Evolutionary conservation across 1,140 invertebrate genomes (phyloP).

Genomic region (Neodiprion pinetum): DNA sequence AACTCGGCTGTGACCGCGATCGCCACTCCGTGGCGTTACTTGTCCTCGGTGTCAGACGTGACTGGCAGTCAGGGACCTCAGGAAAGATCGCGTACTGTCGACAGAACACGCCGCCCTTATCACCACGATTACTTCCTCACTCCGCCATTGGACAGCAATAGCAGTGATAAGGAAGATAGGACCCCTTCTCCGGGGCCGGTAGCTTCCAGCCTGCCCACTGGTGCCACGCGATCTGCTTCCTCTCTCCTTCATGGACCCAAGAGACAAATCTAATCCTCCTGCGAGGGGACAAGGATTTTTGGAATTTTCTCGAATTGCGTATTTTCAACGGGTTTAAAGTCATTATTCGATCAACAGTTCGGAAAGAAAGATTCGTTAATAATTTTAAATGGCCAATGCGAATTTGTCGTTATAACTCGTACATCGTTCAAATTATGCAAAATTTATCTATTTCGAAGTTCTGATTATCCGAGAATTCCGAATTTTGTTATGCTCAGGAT

Average conservation of each 20-base stretch:
- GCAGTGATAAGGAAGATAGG: conserved; percentile 12
- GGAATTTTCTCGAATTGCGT: no score
- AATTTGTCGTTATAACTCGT: no score
- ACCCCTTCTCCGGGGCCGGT: neutral
- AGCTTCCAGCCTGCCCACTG: neutral
- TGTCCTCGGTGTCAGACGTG: conserved; percentile 13
- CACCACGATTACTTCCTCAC: conserved; percentile 11
- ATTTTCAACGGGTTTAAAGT: no score
- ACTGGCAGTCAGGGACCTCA: neutral
- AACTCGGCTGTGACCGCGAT: neutral
- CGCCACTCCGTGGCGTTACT: neutral
- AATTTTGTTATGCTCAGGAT: no score
- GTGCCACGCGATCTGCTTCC: neutral
- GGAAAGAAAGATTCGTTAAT: no score
- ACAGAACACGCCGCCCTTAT: conserved; percentile 13
- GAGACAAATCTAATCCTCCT: no score
- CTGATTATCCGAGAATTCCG: no score
- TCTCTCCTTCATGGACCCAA: neutral
- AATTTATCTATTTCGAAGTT: no score
- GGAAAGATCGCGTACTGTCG: neutral
- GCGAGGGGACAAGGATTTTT: no score
- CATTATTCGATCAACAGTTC: no score
- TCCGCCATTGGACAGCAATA: conserved; percentile 14
- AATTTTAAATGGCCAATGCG: no score
- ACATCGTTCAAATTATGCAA: no score